phyloP scores from a whole-genome alignment of 2,797 vertebrate genomes.

The Diceros bicornis region DNA sequence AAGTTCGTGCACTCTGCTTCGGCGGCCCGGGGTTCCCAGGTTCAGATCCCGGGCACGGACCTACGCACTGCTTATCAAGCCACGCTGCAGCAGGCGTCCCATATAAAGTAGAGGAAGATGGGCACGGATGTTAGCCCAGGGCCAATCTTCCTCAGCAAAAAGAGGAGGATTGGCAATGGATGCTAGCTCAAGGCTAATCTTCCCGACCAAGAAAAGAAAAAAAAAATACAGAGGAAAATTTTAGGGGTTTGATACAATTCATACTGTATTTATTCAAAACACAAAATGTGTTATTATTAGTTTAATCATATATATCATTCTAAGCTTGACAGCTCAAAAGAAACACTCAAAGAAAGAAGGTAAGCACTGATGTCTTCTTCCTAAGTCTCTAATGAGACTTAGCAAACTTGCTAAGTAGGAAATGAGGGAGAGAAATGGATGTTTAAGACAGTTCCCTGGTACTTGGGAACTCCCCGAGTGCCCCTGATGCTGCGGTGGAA shows the following conservation, averaged over 20 bases:
- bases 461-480: background rate
- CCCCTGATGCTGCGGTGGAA: background rate
- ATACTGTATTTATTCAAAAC: background rate
- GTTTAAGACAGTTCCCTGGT: background rate
- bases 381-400: background rate
- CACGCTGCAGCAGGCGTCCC: no score
- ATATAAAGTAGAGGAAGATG: no score
- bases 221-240: background rate
- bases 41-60: no score
- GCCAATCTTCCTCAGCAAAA: no score
- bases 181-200: no score
- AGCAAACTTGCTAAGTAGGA: background rate
- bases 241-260: background rate
- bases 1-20: no score
- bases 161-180: no score
- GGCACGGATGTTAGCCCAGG: no score
- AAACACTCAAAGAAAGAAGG: background rate
- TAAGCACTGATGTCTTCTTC: background rate
- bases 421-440: background rate
- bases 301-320: background rate
- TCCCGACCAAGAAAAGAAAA: no score
- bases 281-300: background rate
- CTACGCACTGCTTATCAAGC: no score
- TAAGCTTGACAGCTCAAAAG: background rate
- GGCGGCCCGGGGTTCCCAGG: no score